Base-by-base conservation (phyloP, 37 sponge, comb jelly and placozoan species). In the Chondrosia reniformis region DNA sequence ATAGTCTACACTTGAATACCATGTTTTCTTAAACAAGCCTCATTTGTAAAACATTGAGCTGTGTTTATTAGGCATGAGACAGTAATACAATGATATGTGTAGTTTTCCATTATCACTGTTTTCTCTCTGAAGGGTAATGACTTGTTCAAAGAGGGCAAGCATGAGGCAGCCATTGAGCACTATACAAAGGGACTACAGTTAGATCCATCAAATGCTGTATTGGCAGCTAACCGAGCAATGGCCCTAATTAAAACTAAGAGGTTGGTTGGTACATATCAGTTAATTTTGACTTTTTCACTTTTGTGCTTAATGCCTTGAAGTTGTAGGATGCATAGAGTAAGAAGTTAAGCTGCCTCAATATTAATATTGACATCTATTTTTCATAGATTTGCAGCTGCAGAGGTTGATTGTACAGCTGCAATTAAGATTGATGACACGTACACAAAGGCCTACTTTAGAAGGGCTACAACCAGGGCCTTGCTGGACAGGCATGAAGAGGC, bases 141-240 rank as follows among this genome's bases (percentile, higher is more conserved):
- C 3, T 74, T 85, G 25, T 95, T 93, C 81, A 95, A 90, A 57
- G 76, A 83, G 36, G 81, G 89, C 6, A 78, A 90, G 74, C 88
- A 81, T 73, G 93, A 90, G 62, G 85, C 84, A 4, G 99, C 99
- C 6, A 81, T 93, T 0, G 92, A 95, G 85, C 76, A 93, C 63
- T 98, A 98, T 77, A 81, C 89, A 2, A 65, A 34, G 37, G 92
- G 88, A 31, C 74, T 95, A 57, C 78, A 82, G 59, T 75, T 89
- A 69, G 94, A 95, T 78, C 93, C 95, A 24, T 38, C 28, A 32
- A 87, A 39, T 79, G 87, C 89, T 32, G 79, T 88, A 27, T 64
- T 94, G 39, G 86, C 85, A 28, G 93, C 96, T 22, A 98, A 98
- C 86, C 83, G 96, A 69, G 99, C 99, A 46, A 90, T 98, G 91